phyloP scores from a whole-genome alignment of 2,113 vertebrate genomes.

The Pomatostomus ruficeps region DNA sequence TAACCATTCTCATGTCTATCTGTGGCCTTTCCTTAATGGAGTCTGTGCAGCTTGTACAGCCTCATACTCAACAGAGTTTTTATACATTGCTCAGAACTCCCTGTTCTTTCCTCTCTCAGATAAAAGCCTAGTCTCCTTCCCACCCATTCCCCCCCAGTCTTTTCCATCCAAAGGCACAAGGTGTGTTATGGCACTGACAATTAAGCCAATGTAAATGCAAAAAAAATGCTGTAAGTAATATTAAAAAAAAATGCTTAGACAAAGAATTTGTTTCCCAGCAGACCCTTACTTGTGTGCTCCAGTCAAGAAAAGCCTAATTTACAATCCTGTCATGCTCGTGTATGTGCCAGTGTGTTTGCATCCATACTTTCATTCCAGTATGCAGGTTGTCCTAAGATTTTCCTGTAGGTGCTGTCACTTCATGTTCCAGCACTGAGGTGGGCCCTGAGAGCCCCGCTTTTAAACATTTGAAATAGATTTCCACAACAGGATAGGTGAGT shows the following conservation, averaged over 20 bases:
- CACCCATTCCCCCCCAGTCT: neutral
- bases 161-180: neutral
- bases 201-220: neutral
- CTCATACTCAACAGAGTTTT: neutral
- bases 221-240: neutral
- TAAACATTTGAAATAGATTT: neutral
- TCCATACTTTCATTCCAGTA: neutral
- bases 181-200: neutral
- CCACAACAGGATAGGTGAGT: neutral
- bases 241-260: neutral
- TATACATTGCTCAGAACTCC: neutral
- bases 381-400: neutral
- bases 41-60: constrained; percentile 60
- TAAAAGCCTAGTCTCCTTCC: neutral
- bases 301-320: neutral
- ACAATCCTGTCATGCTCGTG: neutral
- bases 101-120: neutral
- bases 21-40: constrained; percentile 74
- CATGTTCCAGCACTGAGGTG: neutral
- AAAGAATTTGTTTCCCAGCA: neutral
- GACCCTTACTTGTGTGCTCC: neutral
- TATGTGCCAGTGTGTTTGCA: neutral
- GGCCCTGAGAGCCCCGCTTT: neutral
- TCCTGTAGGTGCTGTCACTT: neutral
- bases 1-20: constrained; percentile 66